Base-by-base conservation (phyloP, 2,113 vertebrate species). In the Phocoena phocoena region DNA sequence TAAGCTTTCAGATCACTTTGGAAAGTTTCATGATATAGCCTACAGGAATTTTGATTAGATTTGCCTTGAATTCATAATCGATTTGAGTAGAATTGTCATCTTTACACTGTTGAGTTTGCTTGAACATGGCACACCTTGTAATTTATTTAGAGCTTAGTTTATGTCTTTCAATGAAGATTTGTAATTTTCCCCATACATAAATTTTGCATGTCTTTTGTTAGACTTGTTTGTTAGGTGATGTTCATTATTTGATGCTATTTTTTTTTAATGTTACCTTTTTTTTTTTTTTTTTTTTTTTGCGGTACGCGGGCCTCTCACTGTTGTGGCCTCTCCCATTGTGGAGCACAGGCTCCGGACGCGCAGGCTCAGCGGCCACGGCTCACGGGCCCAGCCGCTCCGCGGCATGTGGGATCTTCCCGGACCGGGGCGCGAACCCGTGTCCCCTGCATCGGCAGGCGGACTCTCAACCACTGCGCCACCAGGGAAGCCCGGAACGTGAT, bases 361-460 rank as follows among this genome's bases (percentile, higher is more conserved):
- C 44, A 47, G 10, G 10, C 44, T 47, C 44, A 47, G 44, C 44
- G 10, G 44, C 10, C 44, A 47, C 12, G 44, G 44, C 44, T 47
- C 44, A 47, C 2, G 44, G 44, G 44, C 44, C 44, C 44, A 47
- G 44, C 44, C 8, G 44, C 44, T 44, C 44, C 44, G 2, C 1
- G 8, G 44, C 44, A 44, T 9, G 44, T 44, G 44, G 44, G 44
- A 44, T 44, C 44, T 44, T 44, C 44, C 44, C 44, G 8, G 44
- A 44, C 8, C 7, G 2, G 44, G 44, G 8, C 44, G 9, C 8
- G 8, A 44, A 44, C 7, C 44, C 44, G 1, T 2, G 8, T 44
- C 44, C 7, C 44, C 44, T 44, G 44, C 44, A 44, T 50, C 13
- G 50, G 13, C 50, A 50, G 50, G 50, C 13, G 13, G 50, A 50